Evolutionary conservation across 2,797 vertebrate genomes (phyloP).

Genomic region (Dromococcyx pavoninus): DNA sequence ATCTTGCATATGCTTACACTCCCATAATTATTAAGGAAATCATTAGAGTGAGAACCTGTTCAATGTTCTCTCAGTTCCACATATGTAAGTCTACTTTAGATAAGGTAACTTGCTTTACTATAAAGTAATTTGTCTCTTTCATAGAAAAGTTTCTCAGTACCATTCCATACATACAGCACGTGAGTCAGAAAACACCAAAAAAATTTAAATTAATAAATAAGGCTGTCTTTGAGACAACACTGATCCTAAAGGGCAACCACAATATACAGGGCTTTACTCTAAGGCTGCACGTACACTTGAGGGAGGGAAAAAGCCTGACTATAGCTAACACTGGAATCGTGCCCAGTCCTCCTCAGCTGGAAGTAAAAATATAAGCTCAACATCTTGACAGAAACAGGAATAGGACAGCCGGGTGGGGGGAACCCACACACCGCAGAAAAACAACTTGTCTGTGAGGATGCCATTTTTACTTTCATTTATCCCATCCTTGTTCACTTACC

Average conservation of each 20-base stretch:
- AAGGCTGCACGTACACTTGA: background rate
- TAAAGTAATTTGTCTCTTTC: background rate
- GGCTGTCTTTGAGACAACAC: background rate
- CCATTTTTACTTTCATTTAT: background rate
- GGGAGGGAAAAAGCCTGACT: background rate
- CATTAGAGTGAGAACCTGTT: background rate
- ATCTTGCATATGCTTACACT: background rate
- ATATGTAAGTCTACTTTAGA: background rate
- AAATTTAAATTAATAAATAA: background rate
- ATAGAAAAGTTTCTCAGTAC: background rate
- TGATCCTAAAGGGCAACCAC: background rate
- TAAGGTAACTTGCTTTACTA: background rate
- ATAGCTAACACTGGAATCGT: background rate
- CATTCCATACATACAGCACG: background rate
- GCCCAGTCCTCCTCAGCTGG: background rate
- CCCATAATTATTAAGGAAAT: background rate
- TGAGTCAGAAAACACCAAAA: background rate
- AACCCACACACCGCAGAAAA: background rate
- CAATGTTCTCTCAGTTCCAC: background rate
- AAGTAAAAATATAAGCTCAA: background rate
- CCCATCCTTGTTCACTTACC: background rate
- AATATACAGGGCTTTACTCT: background rate
- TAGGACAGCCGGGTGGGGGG: background rate
- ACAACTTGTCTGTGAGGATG: background rate
- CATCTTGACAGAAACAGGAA: constrained; percentile 1